Evolutionary conservation across 2,113 vertebrate species (phyloP).

Genomic region (Pedetes capensis): DNA sequence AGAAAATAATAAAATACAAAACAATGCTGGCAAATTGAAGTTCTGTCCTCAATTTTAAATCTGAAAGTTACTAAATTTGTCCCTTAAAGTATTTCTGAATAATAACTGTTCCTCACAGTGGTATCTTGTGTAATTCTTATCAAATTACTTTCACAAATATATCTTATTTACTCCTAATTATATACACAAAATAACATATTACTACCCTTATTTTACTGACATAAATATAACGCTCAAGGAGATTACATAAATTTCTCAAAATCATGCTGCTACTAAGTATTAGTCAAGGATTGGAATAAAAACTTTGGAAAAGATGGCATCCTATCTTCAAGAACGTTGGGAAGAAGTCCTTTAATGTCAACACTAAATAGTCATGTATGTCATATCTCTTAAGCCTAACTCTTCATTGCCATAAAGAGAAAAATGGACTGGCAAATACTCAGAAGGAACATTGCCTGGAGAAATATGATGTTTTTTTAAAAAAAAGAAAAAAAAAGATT

Average conservation of each 20-base stretch:
- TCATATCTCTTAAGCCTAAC: not conserved
- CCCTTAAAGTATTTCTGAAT: conserved; percentile 12
- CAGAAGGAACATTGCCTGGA: not conserved
- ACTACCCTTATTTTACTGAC: not conserved
- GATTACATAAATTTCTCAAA: not conserved
- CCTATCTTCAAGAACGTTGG: not conserved
- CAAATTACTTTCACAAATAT: not conserved
- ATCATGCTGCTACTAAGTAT: not conserved
- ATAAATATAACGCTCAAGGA: not conserved
- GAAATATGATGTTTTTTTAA: conserved; percentile 1
- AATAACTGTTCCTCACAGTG: not conserved
- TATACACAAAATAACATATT: not conserved
- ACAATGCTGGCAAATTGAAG: not conserved
- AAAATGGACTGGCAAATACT: not conserved
- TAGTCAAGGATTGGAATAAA: not conserved
- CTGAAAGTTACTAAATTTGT: not conserved
- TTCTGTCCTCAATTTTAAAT: not conserved
- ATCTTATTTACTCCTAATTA: not conserved
- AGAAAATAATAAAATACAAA: not conserved
- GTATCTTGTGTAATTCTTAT: not conserved
- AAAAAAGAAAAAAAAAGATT: too few relatives aligned
- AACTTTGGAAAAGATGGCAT: not conserved
- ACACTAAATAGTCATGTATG: not conserved
- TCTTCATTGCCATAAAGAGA: not conserved
- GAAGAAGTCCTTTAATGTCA: not conserved